Base-by-base conservation (phyloP, 2,797 vertebrate genomes). In the Limnodromus scolopaceus region DNA sequence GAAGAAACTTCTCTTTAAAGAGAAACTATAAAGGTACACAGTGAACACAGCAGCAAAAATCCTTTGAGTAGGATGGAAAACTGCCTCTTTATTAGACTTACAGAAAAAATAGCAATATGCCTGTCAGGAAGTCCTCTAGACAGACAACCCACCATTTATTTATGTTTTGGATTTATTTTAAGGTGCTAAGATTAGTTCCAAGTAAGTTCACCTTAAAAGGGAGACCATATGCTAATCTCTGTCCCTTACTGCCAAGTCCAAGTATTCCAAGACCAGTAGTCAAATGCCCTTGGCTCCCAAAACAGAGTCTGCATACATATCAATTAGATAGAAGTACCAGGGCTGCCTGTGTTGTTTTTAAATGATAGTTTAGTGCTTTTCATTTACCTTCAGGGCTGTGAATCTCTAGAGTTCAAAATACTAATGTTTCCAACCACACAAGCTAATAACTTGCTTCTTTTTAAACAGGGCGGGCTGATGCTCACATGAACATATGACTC, bases 81-180 rank as follows among this genome's bases (percentile, higher is more conserved):
- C 28, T 77, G 46, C 16, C 16, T 77, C 43, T 75, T 72, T 53
- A 54, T 8, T 79, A 34, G 24, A 60, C 20, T 70, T 66, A 68
- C 2, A 84, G 79, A 66, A 90, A 95, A 72, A 75, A 92, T 3
- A 66, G 49, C 25, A 80, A 70, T 69, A 72, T n/a, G 39, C 20
- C 39, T 77, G 60, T 34, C 63, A 79, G 87, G 71, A 95, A 95
- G 74, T 89, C 65, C 53, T 85, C 71, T 49, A 92, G 84, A 91
- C 64, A 85, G 64, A 87, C 63, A 94, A 64, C n/a, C 36, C 19
- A 63, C 13, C 25, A 88, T 66, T 92, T 96, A 81, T 91, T 88
- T 94, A 66, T 72, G 39, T 57, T 92, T 85, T 77, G 51, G 63
- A 53, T 91, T 88, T 92, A 85, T 88, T 95, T 91, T 93, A 96